Base-by-base conservation (phyloP, 2,888 invertebrate genomes). In the Amiota communis region DNA sequence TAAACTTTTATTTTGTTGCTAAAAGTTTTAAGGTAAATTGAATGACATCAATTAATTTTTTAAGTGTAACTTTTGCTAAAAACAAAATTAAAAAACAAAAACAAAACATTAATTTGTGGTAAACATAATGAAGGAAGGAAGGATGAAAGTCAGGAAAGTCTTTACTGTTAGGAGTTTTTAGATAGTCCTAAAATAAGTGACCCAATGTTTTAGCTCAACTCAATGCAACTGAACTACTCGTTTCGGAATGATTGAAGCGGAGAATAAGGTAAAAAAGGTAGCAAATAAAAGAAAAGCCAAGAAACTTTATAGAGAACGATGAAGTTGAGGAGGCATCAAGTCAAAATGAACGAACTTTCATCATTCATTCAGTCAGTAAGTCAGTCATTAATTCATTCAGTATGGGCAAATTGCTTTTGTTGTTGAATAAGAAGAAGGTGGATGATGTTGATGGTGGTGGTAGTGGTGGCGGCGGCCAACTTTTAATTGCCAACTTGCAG, bases 401-500 rank as follows among this genome's bases (percentile, higher is more conserved):
- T 36, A 6, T 36, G 36, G 36, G 36, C 36, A 36, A 36, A 36
- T 36, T 36, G 36, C 36, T 36, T 36, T 36, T 36, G 36, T 36
- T 36, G 36, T 36, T 6, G 6, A 36, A 2, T 36, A 36, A 36
- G 36, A 36, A 36, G 36, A 36, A 36, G 36, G 36, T 36, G 36
- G 36, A 36, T 36, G 15, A 17, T 10, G 65, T 8, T 65, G 48
- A 49, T 11, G n/a, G 12, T 23, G 12, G 13, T 11, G 13, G 15
- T n/a, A 20, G 1, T 65, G 65, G 15, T 48, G 65, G n/a, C n/a
- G 65, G 46, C 64, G 11, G 48, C 48, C 48, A 65, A 65, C 65
- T 65, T 65, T 65, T 65, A 65, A 65, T 65, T 65, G 48, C 65
- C 48, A 48, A 48, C 65, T 15, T 17, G 49, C 59, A 47, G 20